These are phyloP conservation scores for Biston betularia DNA, from an alignment of 2,888 invertebrate genomes.

Conservation along the genomic window DNA sequence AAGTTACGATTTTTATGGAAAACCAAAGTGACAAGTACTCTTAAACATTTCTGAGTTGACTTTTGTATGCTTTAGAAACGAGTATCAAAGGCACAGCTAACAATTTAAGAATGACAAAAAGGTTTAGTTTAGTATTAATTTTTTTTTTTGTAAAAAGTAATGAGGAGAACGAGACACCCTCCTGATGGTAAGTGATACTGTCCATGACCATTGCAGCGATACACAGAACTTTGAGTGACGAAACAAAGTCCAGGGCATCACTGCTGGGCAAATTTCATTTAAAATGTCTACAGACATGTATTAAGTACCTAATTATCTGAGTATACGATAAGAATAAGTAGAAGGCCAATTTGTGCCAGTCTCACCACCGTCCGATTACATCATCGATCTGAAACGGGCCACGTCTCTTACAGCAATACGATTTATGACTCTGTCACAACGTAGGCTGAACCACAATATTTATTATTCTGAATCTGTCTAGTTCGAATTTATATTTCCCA, in stretches of 20 bases:
- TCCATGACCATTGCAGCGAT: no score
- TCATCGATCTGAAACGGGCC: slow-evolving; percentile 13
- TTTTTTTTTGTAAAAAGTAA: no score
- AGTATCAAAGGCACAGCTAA: no score
- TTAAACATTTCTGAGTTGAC: background rate
- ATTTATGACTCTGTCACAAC: slow-evolving; percentile 18
- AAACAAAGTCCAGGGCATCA: no score
- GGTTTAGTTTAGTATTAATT: no score
- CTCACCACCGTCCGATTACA: slow-evolving; percentile 12
- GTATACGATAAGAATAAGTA: no score
- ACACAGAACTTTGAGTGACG: no score
- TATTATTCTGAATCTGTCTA: slow-evolving; percentile 22
- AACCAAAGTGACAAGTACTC: slow-evolving; percentile 11
- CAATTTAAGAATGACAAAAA: no score
- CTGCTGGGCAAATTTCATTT: no score
- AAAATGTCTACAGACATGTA: background rate
- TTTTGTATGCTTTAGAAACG: background rate
- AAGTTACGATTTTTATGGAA: slow-evolving; percentile 13
- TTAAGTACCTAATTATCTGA: background rate
- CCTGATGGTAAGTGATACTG: no score
- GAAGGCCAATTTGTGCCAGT: slow-evolving; percentile 4
- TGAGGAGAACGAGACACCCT: no score
- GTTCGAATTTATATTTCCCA: slow-evolving; percentile 13
- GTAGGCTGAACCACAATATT: slow-evolving; percentile 22
- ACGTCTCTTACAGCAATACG: slow-evolving; percentile 22